Base-by-base conservation (phyloP, 2,888 invertebrate genomes). In the Parelbella ahira region DNA sequence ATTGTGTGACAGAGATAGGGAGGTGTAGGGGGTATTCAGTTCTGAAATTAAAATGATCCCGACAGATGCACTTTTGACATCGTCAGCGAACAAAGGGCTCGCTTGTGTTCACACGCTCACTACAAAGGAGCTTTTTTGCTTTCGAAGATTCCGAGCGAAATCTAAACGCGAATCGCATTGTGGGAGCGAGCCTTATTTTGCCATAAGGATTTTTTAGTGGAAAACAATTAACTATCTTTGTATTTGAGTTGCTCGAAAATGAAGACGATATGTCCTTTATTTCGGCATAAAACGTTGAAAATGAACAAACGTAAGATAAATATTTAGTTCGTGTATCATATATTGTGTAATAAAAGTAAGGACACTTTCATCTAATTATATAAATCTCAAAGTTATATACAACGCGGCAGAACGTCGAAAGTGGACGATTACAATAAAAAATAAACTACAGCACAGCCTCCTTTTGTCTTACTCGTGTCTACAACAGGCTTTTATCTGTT, bases 401-500 rank as follows among this genome's bases (percentile, higher is more conserved):
- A 60, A 65, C 60, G 66, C 60, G 53, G 56, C 51, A 58, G 54
- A 56, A 63, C 63, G 62, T 68, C 68, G 61, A 65, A 76, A 76
- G 73, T 65, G 71, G 71, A 63, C 71, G 78, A 79, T 74, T 76
- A 75, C 70, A 78, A 77, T 72, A 68, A 68, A 72, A 80, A 81
- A 78, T 65, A 77, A 77, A 83, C 70, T 75, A 81, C 70, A 70
- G 70, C 68, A 63, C 62, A 66, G 58, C 62, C 48, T 56, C 68
- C 78, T 80, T 81, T 84, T 84, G 81, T 84, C 74, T 86, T 82
- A 79, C 76, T 70, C 75, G 72, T 81, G 83, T 83, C 77, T 80
- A 80, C 79, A 77, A 71, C 66, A 68, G 72, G 68, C 73, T 72
- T 75, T 72, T 77, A 75, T 76, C 73, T 75, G 64, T 64, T 56